Conservation (phyloP, 2,888 invertebrate species). For the Harpalus rufipes region DNA sequence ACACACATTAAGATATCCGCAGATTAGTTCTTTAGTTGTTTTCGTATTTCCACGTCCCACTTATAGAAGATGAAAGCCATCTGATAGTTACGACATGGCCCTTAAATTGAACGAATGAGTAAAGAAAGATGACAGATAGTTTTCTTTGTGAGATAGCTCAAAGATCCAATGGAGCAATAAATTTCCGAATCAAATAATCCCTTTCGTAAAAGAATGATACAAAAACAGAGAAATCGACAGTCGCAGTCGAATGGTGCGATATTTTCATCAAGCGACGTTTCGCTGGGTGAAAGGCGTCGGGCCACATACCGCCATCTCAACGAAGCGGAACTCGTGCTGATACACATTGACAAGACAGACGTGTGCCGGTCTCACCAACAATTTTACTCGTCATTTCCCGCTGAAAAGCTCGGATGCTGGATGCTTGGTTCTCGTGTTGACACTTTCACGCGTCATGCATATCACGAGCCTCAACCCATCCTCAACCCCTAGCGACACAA, state of each 20-base stretch:
- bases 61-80: not conserved
- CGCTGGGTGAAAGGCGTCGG: conserved; percentile 29
- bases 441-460: conserved; percentile 46
- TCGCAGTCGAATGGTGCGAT: conserved; percentile 20
- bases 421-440: conserved; percentile 35
- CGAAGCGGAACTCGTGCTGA: conserved; percentile 38
- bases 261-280: conserved; percentile 45
- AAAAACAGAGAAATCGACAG: conserved; percentile 45
- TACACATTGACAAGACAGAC: conserved; percentile 60
- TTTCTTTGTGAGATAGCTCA: conserved; percentile 4
- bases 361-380: conserved; percentile 37
- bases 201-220: conserved; percentile 20
- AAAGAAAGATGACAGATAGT: conserved; percentile 24
- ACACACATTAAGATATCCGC: too few species aligned
- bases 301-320: conserved; percentile 11
- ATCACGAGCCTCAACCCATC: conserved; percentile 1
- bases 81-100: not conserved
- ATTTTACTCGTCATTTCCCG: conserved; percentile 64
- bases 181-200: conserved; percentile 31
- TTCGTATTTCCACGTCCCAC: not conserved
- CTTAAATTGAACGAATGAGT: not conserved
- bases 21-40: not conserved
- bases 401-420: conserved; percentile 47
- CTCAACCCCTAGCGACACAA: not conserved
- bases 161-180: conserved; percentile 36